Evolutionary conservation across 2,113 vertebrate species (phyloP).

Genomic region (Colossoma macropomum): DNA sequence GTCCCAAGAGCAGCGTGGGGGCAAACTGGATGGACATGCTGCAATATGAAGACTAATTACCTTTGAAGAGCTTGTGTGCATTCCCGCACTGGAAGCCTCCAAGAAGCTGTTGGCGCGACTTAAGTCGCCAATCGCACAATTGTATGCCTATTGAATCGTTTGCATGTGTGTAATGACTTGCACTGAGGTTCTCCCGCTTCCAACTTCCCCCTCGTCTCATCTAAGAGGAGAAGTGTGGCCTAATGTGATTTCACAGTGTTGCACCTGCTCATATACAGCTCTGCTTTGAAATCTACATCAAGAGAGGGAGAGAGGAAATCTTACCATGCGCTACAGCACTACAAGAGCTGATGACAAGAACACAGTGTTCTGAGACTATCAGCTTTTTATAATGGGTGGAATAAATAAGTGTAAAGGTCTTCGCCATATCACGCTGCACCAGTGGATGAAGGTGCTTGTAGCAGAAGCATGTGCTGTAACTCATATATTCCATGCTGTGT

Average conservation of each 20-base stretch:
- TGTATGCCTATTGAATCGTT: conserved; percentile 63
- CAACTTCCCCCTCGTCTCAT: neutral
- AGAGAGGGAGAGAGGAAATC: neutral
- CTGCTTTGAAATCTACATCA: conserved; percentile 27
- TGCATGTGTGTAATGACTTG: conserved; percentile 46
- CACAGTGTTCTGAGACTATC: neutral
- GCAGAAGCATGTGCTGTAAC: neutral
- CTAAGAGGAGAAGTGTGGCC: neutral
- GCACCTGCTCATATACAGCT: neutral
- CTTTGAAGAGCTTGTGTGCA: conserved; percentile 76
- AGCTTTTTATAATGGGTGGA: neutral
- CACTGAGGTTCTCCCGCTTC: neutral
- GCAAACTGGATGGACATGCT: conserved; percentile 77
- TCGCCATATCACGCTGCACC: neutral
- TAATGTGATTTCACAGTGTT: conserved; percentile 11
- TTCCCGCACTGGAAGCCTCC: conserved; percentile 68
- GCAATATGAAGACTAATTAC: conserved; percentile 83
- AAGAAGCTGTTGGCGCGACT: conserved; percentile 61
- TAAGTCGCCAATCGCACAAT: conserved; percentile 65
- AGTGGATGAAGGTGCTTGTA: neutral
- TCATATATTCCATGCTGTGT: too few species aligned
- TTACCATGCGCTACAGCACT: neutral
- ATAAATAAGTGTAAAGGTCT: neutral
- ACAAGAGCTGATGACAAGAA: neutral
- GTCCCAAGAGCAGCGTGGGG: conserved; percentile 75